Percentiles rank a stretch among this genome's conserved stretches.
phyloP scores from a whole-genome alignment of 2,113 vertebrate genomes.

The Sialia sialis region DNA sequence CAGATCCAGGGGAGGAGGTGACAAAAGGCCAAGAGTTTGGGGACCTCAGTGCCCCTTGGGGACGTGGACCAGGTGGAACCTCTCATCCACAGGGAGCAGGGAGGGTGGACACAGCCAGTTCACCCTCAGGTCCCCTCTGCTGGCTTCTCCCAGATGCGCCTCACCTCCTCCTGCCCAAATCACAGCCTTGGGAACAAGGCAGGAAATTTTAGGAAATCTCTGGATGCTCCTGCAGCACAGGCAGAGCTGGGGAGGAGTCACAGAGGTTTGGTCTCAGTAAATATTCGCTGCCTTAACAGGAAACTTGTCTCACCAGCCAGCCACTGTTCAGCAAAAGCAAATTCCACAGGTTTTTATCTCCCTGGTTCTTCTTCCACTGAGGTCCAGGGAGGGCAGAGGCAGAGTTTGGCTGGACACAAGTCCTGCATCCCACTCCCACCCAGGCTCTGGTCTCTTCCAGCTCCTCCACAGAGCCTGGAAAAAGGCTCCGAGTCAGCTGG shows the following conservation, averaged over 20 bases:
- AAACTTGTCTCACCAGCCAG: background rate
- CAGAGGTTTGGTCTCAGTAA: background rate
- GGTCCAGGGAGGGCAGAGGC: background rate
- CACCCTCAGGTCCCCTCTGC: background rate
- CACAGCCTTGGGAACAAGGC: accelerated
- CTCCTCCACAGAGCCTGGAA: background rate
- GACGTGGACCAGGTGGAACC: background rate
- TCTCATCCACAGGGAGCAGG: accelerated
- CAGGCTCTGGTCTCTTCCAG: background rate
- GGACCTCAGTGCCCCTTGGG: background rate
- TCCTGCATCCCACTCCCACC: background rate
- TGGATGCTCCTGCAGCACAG: accelerated
- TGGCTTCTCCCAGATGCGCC: background rate
- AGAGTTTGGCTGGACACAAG: background rate
- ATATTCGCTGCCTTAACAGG: background rate
- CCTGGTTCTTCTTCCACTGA: background rate
- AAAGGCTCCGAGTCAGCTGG: constrained; percentile 74
- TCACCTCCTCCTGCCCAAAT: background rate
- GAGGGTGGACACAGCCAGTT: background rate
- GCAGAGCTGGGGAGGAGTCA: background rate
- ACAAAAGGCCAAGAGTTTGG: background rate
- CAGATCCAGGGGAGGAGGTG: background rate
- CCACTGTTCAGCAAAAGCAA: background rate
- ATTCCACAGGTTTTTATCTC: background rate
- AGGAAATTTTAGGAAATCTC: background rate